These are phyloP conservation scores for Enteromius unitaeniatus DNA, from an alignment of 2,797 vertebrate genomes.

Conservation along the genomic window DNA sequence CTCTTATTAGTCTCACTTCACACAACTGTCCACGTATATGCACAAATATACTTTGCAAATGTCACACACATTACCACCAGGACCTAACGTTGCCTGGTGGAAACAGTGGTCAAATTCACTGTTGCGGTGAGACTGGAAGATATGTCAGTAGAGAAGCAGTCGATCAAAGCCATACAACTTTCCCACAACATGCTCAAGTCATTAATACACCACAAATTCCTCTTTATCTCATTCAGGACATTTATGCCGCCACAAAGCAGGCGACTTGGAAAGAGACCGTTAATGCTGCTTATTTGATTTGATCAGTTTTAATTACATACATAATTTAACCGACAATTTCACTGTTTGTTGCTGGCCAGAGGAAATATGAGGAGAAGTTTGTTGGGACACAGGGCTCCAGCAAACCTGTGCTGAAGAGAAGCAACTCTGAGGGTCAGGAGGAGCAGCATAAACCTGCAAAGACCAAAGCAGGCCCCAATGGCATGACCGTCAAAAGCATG, in stretches of 20 bases:
- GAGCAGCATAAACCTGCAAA: conserved; percentile 65
- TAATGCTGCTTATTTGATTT: neutral
- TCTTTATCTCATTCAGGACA: conserved; percentile 28
- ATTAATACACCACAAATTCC: conserved; percentile 38
- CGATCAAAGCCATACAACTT: conserved; percentile 40
- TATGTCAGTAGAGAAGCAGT: conserved; percentile 36
- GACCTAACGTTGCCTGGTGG: conserved; percentile 3
- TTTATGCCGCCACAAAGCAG: conserved; percentile 38
- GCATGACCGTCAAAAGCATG: conserved; percentile 80
- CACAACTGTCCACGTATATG: neutral
- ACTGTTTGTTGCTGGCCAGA: conserved; percentile 65
- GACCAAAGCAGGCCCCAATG: conserved; percentile 68
- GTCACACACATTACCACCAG: neutral
- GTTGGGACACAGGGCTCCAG: conserved; percentile 76
- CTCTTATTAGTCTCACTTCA: neutral
- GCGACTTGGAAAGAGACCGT: neutral
- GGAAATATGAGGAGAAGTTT: conserved; percentile 82
- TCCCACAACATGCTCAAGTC: conserved; percentile 31
- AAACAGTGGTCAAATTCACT: conserved; percentile 33
- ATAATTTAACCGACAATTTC: conserved; percentile 7
- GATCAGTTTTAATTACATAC: neutral
- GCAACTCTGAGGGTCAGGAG: conserved; percentile 67
- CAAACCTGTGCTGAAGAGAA: conserved; percentile 74
- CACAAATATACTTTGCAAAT: neutral
- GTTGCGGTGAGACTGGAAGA: conserved; percentile 27